Percentiles rank a stretch among this genome's conserved stretches.
Conservation (phyloP, 2,113 vertebrate species). For the Illadopsis cleaveri region DNA sequence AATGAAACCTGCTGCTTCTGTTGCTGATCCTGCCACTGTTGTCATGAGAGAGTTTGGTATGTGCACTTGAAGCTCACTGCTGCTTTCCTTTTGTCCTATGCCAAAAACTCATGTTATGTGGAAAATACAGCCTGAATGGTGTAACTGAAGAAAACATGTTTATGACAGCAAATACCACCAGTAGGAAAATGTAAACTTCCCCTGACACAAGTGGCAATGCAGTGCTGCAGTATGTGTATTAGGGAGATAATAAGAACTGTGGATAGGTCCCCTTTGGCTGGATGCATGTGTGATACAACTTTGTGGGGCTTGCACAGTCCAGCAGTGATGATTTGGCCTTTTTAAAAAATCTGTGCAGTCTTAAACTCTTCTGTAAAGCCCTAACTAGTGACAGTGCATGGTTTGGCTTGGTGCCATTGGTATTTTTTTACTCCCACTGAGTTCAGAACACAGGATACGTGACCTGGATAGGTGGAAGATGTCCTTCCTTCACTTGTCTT, state of each 20-base stretch:
- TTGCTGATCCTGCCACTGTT: slow-evolving; percentile 25
- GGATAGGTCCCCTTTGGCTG: background rate
- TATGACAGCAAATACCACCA: background rate
- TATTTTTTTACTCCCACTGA: background rate
- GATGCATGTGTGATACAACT: rapidly evolving
- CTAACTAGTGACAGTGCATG: background rate
- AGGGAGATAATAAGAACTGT: background rate
- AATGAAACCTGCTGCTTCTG: slow-evolving; percentile 40
- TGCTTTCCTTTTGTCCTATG: slow-evolving; percentile 31
- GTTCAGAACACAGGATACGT: background rate
- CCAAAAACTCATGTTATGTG: background rate
- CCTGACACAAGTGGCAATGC: background rate
- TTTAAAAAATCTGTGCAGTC: background rate
- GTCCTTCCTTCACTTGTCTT: background rate
- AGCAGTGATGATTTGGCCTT: background rate
- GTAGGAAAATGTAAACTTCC: background rate
- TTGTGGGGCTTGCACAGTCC: background rate
- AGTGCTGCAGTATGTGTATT: background rate
- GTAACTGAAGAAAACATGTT: background rate
- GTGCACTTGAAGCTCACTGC: slow-evolving; percentile 4
- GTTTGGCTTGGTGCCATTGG: background rate
- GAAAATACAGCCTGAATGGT: background rate
- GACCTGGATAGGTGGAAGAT: background rate
- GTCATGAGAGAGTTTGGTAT: background rate
- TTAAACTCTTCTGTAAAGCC: background rate